Base-by-base conservation (phyloP, 2,797 vertebrate genomes). In the Apodemus agrarius region DNA sequence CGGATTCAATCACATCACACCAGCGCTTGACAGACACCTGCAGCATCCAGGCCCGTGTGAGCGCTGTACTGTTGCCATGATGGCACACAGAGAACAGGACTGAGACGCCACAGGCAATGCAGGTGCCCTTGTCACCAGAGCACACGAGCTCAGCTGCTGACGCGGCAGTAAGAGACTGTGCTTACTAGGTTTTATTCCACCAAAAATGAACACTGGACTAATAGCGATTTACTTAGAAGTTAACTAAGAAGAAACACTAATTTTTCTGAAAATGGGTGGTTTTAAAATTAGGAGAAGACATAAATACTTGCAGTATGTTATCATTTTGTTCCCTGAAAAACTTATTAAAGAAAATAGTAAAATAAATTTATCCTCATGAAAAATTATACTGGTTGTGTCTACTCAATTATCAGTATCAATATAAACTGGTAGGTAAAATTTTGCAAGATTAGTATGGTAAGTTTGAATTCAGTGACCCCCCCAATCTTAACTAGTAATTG, bases 301-400 rank as follows among this genome's bases (percentile, higher is more conserved):
- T 75, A 92, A 90, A 93, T 82, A 95, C 49, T 95, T 90, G 78
- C 76, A 52, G 0, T 29, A 67, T 24, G 52, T 84, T 93, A 93
- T 37, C 43, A 67, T 65, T 54, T 24, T 16, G 31, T 8, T 24
- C 40, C 2, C 49, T 76, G 4, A 80, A 81, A 92, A 93, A 29
- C 29, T 95, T 69, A 89, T 24, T 54, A 95, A 88, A 76, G 95
- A 90, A 90, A 91, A 83, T 75, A 90, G 11, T 52, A 61, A 67
- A 78, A 65, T 92, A 24, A 91, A 79, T 91, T 94, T 82, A 91
- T 81, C 46, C 75, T 74, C 79, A 97, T 63, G 14, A 65, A 84
- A 95, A 90, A 96, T 34, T 4, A 43, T 46, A 89, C 13, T 89
- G 12, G 43, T 9, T 93, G 11, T 59, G 79, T 63, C 93, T 87